phyloP scores from a whole-genome alignment of 2,888 invertebrate species.

The Fragum whitleyi region DNA sequence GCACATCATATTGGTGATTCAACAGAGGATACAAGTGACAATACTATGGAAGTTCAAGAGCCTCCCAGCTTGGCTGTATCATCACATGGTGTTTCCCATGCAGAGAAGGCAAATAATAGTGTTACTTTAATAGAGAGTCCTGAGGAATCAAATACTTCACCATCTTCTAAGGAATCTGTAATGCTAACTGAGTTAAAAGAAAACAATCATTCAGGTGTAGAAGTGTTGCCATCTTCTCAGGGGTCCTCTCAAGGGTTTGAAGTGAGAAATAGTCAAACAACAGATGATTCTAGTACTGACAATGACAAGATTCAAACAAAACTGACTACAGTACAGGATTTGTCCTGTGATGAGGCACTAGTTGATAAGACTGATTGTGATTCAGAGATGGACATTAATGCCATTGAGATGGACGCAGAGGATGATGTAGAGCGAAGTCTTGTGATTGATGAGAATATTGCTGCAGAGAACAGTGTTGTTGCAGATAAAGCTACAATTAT shows the following conservation, averaged over 20 bases:
- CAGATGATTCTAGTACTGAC: no score
- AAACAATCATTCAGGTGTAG: background rate
- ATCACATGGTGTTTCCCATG: constrained; percentile 22
- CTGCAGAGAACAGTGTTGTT: background rate
- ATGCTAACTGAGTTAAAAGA: background rate
- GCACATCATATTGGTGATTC: background rate
- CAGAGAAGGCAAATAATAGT: background rate
- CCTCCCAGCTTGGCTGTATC: constrained; percentile 25
- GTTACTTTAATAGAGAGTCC: background rate
- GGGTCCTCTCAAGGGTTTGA: background rate
- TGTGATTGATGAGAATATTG: constrained; percentile 55
- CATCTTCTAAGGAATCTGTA: background rate
- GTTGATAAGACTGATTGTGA: background rate
- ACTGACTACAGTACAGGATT: no score
- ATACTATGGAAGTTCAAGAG: background rate
- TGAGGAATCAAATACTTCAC: background rate
- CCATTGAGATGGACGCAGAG: constrained; percentile 13
- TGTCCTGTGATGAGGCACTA: no score
- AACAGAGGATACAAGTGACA: background rate
- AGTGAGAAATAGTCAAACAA: no score
- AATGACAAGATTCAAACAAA: no score
- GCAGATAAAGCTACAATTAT: background rate
- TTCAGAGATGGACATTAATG: constrained; percentile 18
- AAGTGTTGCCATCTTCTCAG: background rate
- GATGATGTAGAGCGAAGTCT: constrained; percentile 58